Evolutionary conservation across 2,797 vertebrate species (phyloP).

Genomic region (Phataginus tricuspis): DNA sequence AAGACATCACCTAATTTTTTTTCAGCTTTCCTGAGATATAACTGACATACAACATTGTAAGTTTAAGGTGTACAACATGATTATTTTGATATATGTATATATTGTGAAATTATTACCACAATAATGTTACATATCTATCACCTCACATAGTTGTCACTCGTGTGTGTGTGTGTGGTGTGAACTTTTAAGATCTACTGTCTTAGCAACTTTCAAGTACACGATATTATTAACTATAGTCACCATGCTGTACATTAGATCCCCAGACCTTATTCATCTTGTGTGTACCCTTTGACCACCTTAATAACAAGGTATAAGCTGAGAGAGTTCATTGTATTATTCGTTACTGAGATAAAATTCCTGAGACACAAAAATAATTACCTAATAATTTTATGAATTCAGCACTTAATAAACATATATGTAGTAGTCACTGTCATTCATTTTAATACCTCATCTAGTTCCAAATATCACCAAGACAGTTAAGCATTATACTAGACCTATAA

Average conservation of each 20-base stretch:
- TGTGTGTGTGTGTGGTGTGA: background rate
- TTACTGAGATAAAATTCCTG: conserved; percentile 13
- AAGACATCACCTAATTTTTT: background rate
- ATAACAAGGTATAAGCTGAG: background rate
- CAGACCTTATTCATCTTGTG: background rate
- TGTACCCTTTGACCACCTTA: background rate
- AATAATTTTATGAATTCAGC: background rate
- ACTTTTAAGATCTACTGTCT: background rate
- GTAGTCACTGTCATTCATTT: background rate
- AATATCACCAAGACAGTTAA: conserved; percentile 12
- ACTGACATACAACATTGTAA: background rate
- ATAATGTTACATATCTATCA: background rate
- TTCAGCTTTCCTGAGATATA: background rate
- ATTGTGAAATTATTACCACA: background rate
- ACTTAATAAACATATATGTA: background rate
- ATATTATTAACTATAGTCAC: background rate
- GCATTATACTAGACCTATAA: background rate
- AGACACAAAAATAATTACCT: conserved; percentile 30
- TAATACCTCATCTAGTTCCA: background rate
- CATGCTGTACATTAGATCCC: background rate
- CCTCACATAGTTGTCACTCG: background rate
- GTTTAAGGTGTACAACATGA: background rate
- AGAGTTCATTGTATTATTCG: background rate
- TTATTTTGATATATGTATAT: background rate
- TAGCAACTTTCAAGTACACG: background rate